Base-by-base conservation (phyloP, 2,113 vertebrate species). In the Gallinago media region DNA sequence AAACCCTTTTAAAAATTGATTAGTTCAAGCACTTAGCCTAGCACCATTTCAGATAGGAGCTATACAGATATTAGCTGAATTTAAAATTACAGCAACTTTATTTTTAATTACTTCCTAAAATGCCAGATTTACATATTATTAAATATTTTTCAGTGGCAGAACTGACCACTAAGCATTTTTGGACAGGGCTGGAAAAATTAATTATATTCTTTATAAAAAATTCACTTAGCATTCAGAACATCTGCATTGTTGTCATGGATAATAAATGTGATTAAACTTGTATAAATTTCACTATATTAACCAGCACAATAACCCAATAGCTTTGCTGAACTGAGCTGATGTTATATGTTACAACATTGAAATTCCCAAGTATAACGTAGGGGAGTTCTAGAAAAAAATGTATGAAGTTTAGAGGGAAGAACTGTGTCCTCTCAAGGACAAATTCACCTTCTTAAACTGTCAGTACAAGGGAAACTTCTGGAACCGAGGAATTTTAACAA, bases 251-350 rank as follows among this genome's bases (percentile, higher is more conserved):
- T 98, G 97, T 97, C 98, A 98, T 92, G 95, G 93, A 97, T 96
- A 98, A 98, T 97, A 98, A 96, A 97, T 98, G 97, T 98, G 92
- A 97, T 98, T 98, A 98, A 96, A 89, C 88, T 88, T 97, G 95
- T 96, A 97, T 97, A 97, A 98, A 97, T 97, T 97, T 96, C 79
- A 96, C 78, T 97, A 66, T 91, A 97, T 96, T 96, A 97, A 97
- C 94, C 86, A 97, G 85, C 77, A 94, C 67, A 97, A 95, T 97
- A 97, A 97, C 92, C 97, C 89, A 96, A 94, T 96, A 96, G 85
- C 95, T 93, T 79, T 96, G 87, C 89, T 96, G 85, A 96, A 89
- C 94, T 71, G 78, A 96, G 76, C 55, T 91, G 93, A 92, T 67
- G 40, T 44, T 92, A 34, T 42, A 96, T 67, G 36, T 84, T 95